These are phyloP conservation scores for Bellardia pandia DNA, from an alignment of 2,888 invertebrate genomes.

Conservation along the genomic window DNA sequence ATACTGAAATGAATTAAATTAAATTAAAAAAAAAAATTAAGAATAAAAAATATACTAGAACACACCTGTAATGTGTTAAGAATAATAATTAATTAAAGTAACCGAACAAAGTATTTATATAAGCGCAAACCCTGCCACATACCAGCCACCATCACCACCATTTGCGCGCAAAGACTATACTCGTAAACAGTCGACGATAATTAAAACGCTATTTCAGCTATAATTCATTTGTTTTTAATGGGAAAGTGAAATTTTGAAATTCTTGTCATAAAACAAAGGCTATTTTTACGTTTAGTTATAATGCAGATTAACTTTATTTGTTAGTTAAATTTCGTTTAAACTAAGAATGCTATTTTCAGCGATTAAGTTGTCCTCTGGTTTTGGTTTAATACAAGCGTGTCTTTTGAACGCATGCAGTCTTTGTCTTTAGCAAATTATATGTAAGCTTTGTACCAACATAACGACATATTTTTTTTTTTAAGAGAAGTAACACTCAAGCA, in stretches of 20 bases:
- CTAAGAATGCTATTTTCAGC: too few species aligned
- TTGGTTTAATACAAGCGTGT: too few species aligned
- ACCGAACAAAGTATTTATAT: slow-evolving; percentile 38
- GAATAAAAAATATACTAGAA: slow-evolving; percentile 60
- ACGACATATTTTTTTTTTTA: too few species aligned
- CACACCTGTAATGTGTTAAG: slow-evolving; percentile 68
- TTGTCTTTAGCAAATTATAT: too few species aligned
- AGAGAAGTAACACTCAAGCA: too few species aligned
- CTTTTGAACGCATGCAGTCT: too few species aligned
- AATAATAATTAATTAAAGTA: slow-evolving; percentile 70
- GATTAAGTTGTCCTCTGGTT: too few species aligned
- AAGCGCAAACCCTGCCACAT: not conserved
- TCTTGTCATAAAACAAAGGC: not conserved
- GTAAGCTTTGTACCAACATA: too few species aligned
- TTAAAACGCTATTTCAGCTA: slow-evolving; percentile 32
- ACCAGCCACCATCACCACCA: not conserved
- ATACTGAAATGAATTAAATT: slow-evolving; percentile 46
- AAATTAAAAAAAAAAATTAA: slow-evolving; percentile 27
- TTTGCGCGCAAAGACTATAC: not conserved
- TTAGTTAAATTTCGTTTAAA: too few species aligned
- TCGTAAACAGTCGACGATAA: slow-evolving; percentile 2
- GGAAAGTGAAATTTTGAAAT: not conserved
- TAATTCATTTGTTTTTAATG: not conserved
- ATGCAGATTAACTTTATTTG: too few species aligned
- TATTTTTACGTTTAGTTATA: not conserved